Conservation (phyloP, 1,140 invertebrate genomes). For the Heliconius melpomene region DNA sequence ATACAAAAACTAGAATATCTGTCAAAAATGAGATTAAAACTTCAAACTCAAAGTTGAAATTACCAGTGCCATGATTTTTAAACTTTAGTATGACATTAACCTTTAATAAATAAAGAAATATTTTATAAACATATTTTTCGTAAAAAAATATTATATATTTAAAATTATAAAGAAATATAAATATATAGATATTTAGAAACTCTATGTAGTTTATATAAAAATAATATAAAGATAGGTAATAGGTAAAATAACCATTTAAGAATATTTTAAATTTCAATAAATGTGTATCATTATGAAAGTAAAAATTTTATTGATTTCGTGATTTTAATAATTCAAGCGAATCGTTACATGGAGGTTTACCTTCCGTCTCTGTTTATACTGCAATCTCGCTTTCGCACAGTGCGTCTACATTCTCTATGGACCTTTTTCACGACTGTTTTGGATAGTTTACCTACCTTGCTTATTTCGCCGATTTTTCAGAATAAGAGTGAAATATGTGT, state of each 20-base stretch:
- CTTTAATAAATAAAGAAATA: background rate
- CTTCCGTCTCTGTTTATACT: constrained; percentile 35
- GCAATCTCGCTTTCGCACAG: constrained; percentile 34
- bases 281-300: background rate
- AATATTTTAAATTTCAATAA: background rate
- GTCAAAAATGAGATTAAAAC: constrained; percentile 11
- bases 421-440: constrained; percentile 80
- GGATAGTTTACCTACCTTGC: constrained; percentile 79
- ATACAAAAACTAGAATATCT: background rate
- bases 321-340: constrained; percentile 7
- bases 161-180: too few relatives aligned
- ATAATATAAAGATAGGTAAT: background rate
- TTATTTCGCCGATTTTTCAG: constrained; percentile 77
- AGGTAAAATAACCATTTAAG: background rate
- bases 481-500: constrained; percentile 69
- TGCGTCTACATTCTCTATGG: constrained; percentile 61
- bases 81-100: background rate
- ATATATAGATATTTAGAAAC: too few relatives aligned
- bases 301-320: background rate
- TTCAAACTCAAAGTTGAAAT: background rate
- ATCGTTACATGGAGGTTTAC: background rate
- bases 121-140: background rate
- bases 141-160: background rate
- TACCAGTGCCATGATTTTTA: background rate
- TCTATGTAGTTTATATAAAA: background rate